phyloP scores from a whole-genome alignment of 2,113 vertebrate species.

The Sapayoa aenigma region DNA sequence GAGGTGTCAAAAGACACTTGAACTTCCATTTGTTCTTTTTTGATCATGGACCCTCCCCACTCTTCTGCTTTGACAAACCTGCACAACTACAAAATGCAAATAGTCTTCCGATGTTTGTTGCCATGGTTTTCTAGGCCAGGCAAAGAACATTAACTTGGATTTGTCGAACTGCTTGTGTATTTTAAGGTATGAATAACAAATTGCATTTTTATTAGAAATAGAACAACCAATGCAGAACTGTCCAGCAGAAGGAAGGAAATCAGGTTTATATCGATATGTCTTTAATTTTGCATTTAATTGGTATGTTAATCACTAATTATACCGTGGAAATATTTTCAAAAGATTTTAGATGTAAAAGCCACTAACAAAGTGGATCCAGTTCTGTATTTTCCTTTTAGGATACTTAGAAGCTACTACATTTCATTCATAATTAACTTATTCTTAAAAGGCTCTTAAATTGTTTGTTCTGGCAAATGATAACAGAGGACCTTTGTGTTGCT shows the following conservation, averaged over 20 bases:
- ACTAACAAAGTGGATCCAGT: neutral
- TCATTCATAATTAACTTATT: neutral
- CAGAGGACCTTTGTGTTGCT: neutral
- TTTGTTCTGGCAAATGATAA: neutral
- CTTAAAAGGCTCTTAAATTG: neutral
- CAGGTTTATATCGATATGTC: neutral
- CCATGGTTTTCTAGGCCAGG: neutral
- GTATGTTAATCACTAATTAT: neutral
- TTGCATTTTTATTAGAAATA: neutral
- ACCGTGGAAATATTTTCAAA: neutral
- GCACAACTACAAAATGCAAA: neutral
- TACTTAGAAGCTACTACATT: neutral
- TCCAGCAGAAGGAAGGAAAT: neutral
- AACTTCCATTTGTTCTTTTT: neutral
- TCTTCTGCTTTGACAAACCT: neutral
- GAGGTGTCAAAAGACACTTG: neutral
- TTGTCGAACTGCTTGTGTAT: neutral
- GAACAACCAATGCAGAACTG: neutral
- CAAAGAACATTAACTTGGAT: neutral
- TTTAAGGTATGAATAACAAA: neutral
- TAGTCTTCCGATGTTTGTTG: neutral
- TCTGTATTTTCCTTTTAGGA: neutral
- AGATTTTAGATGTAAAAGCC: neutral
- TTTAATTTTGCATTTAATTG: neutral
- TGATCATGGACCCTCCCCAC: rapidly evolving